phyloP scores from a whole-genome alignment of 1,140 invertebrate genomes.

The Nilaparvata lugens region DNA sequence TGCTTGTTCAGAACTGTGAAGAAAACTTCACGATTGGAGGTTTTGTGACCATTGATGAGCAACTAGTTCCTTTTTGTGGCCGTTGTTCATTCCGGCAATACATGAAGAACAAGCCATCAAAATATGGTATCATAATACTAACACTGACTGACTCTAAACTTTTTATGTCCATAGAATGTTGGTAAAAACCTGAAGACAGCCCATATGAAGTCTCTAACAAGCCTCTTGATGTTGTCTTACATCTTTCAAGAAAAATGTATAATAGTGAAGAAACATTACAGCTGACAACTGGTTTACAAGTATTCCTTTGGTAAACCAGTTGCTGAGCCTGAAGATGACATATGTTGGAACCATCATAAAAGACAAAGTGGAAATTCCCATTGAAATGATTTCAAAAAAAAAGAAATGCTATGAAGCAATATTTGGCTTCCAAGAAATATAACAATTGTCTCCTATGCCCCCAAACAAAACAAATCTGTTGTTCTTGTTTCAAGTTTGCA shows the following conservation, averaged over 20 bases:
- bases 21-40: constrained; percentile 21
- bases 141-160: constrained; percentile 30
- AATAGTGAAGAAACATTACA: constrained; percentile 34
- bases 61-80: constrained; percentile 31
- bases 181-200: constrained; percentile 30
- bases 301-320: constrained; percentile 29
- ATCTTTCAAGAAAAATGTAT: constrained; percentile 29
- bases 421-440: background rate
- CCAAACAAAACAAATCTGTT: constrained; percentile 25
- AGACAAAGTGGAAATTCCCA: no score
- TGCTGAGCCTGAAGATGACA: constrained; percentile 31
- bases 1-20: constrained; percentile 27
- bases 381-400: background rate
- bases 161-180: constrained; percentile 29
- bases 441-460: constrained; percentile 26
- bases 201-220: constrained; percentile 26
- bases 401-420: background rate
- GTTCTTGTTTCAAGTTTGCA: constrained; percentile 30
- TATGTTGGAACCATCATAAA: constrained; percentile 30
- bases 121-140: constrained; percentile 35
- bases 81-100: constrained; percentile 35
- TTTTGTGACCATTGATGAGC: constrained; percentile 32
- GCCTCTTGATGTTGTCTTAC: constrained; percentile 30
- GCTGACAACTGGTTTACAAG: constrained; percentile 35
- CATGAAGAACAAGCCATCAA: constrained; percentile 33